Conservation (phyloP, 2,888 invertebrate genomes). For the Amphimallon solstitiale region DNA sequence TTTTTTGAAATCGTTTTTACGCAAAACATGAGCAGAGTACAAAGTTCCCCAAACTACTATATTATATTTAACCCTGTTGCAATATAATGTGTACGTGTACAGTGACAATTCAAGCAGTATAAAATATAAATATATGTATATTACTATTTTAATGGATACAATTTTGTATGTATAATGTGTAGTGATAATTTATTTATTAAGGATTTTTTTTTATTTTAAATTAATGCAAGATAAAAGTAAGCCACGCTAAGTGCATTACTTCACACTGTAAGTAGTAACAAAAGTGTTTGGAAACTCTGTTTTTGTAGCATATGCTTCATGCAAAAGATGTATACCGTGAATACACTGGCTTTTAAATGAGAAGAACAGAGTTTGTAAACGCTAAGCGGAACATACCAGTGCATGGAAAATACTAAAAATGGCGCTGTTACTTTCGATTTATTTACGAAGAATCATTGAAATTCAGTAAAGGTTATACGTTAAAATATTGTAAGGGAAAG, state of each 20-base stretch:
- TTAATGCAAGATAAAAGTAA: constrained; percentile 39
- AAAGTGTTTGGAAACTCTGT: constrained; percentile 19
- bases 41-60: constrained; percentile 30
- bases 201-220: constrained; percentile 47
- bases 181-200: constrained; percentile 44
- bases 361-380: background rate
- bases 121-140: constrained; percentile 9
- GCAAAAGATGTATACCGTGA: background rate
- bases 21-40: constrained; percentile 30
- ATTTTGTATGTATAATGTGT: constrained; percentile 24
- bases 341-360: background rate
- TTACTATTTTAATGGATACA: constrained; percentile 25
- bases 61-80: constrained; percentile 21
- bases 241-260: constrained; percentile 53
- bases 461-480: too few relatives aligned
- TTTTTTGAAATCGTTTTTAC: background rate
- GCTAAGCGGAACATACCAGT: background rate
- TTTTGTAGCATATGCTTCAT: constrained; percentile 3
- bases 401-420: too few relatives aligned
- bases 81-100: constrained; percentile 33
- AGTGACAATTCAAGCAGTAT: constrained; percentile 34
- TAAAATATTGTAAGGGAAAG: too few relatives aligned
- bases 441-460: too few relatives aligned
- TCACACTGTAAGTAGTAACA: constrained; percentile 38
- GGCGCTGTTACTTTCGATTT: too few relatives aligned